Base-by-base conservation (phyloP, 2,113 vertebrate species). In the Hirundichthys speculiger region DNA sequence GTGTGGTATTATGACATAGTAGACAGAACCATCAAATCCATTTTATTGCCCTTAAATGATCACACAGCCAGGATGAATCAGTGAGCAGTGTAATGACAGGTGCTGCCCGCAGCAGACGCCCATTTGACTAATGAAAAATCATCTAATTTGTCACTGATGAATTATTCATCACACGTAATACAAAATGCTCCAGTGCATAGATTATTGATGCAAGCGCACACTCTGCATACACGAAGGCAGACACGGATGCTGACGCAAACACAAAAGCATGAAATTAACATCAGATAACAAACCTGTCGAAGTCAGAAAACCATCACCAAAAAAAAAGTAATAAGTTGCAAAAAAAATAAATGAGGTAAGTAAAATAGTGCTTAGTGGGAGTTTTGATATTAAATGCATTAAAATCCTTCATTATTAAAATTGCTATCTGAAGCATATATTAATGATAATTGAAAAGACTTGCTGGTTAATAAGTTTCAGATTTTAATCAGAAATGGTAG, bases 21-120 rank as follows among this genome's bases (percentile, higher is more conserved):
- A 54, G n/a, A n/a, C n/a, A n/a, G n/a, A n/a, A n/a, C 2, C 12
- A 13, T 4, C 6, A 34, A 34, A 34, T 4, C 30, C 16, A 19
- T 18, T 19, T 7, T 8, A 43, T 16, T 8, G 24, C 34, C 24
- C 5, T 41, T 13, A 50, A 16, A 14, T 39, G 30, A 12, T 49
- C 25, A 54, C 53, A 24, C 25, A 61, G 30, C 58, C 5, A 30
- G 22, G 41, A 16, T 70, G 63, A 80, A 47, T 71, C 81, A 83
- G 48, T 83, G 84, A 86, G 73, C 77, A 81, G 84, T 70, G 72
- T 72, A 79, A 83, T 83, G 66, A 74, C 50, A 80, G 81, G 78
- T 82, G 83, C 62, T 48, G 30, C 76, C 69, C 47, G 27, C 22
- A 24, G 21, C 21, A 13, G 62, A 57, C 55, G 68, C 70, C 64